A percentile compares a stretch with the other conserved stretches of the same genome.
These are phyloP conservation scores for Yasuhikotakia modesta DNA, from an alignment of 2,797 vertebrate genomes.

Conservation along the genomic window DNA sequence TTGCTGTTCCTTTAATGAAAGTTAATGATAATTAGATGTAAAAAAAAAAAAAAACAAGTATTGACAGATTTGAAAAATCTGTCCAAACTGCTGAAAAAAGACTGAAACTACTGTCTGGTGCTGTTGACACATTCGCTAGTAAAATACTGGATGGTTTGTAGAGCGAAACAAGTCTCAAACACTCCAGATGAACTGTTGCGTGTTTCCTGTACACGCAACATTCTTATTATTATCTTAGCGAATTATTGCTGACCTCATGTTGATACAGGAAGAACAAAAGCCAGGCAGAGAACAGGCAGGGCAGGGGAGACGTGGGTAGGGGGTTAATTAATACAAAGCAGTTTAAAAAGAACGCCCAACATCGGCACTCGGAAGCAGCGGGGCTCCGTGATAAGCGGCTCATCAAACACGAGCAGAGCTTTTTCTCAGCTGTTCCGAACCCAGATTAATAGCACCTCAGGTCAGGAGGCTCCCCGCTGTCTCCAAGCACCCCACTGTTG, in stretches of 20 bases:
- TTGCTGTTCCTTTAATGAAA: conserved; percentile 47
- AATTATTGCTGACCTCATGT: conserved; percentile 11
- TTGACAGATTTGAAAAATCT: conserved; percentile 36
- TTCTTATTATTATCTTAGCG: not conserved
- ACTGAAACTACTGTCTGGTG: conserved; percentile 27
- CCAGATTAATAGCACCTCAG: conserved; percentile 68
- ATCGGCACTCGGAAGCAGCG: conserved; percentile 63
- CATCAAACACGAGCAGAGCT: conserved; percentile 63
- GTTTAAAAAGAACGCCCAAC: conserved; percentile 67
- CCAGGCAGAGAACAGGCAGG: conserved; percentile 47
- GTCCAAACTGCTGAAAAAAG: conserved; percentile 30
- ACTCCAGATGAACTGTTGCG: not conserved
- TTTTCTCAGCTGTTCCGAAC: conserved; percentile 59
- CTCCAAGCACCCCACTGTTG: conserved; percentile 57
- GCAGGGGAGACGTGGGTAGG: conserved; percentile 46
- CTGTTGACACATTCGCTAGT: not conserved
- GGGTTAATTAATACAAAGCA: conserved; percentile 69
- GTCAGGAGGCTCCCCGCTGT: conserved; percentile 68
- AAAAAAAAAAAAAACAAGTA: conserved; percentile 41
- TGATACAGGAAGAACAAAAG: conserved; percentile 42
- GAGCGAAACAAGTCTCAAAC: not conserved
- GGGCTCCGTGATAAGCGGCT: conserved; percentile 68
- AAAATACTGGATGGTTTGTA: not conserved
- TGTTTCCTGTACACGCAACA: not conserved
- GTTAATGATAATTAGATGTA: conserved; percentile 48